phyloP scores from a whole-genome alignment of 2,888 invertebrate genomes.

The Luperina testacea region DNA sequence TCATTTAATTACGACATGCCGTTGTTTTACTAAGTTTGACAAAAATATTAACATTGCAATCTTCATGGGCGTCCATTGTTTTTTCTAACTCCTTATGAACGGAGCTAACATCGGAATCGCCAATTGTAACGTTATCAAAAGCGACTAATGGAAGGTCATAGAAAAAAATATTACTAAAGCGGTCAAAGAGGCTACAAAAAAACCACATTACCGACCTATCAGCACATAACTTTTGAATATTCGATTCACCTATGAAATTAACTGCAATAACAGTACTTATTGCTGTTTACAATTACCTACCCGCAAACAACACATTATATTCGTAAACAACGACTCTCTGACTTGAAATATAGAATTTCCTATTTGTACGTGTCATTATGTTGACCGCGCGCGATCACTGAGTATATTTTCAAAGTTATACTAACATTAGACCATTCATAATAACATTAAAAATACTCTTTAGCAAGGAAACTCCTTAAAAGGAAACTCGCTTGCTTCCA shows the following conservation, averaged over 20 bases:
- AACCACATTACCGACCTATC: constrained; percentile 5
- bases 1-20: background rate
- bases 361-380: constrained; percentile 35
- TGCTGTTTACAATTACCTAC: constrained; percentile 3
- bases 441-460: background rate
- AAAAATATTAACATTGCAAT: constrained; percentile 2
- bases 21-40: background rate
- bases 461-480: background rate
- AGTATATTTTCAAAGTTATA: constrained; percentile 5
- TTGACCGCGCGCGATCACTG: constrained; percentile 1
- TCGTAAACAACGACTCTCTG: constrained; percentile 1
- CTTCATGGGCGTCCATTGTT: background rate
- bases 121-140: constrained; percentile 1
- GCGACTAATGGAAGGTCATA: background rate
- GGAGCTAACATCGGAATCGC: background rate
- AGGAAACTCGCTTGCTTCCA: background rate
- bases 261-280: constrained; percentile 4
- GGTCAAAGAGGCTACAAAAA: constrained; percentile 10
- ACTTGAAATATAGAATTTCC: constrained; percentile 1
- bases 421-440: background rate
- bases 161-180: constrained; percentile 26
- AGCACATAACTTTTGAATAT: constrained; percentile 4
- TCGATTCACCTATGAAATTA: constrained; percentile 3
- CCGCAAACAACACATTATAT: constrained; percentile 18
- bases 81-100: background rate